Percentiles rank a stretch among this genome's conserved stretches.
Evolutionary conservation across 2,113 vertebrate species (phyloP).

Genomic region (Tragelaphus strepsiceros): DNA sequence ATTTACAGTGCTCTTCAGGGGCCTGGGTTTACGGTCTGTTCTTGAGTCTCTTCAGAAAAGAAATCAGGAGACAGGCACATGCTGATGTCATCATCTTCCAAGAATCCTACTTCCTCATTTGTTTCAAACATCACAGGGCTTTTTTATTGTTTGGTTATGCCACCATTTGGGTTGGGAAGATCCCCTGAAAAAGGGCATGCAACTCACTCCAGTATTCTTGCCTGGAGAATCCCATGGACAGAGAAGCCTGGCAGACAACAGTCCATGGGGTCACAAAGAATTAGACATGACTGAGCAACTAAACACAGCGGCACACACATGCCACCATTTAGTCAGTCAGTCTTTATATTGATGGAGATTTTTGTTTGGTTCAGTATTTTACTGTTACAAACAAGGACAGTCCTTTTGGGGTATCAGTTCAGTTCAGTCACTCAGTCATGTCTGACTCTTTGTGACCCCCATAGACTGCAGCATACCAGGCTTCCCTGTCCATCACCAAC

Average conservation of each 20-base stretch:
- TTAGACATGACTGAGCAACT: neutral
- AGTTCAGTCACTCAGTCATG: neutral
- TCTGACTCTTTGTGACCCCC: neutral
- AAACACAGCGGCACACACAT: neutral
- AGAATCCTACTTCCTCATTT: neutral
- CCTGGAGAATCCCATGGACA: neutral
- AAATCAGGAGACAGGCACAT: neutral
- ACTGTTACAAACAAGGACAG: neutral
- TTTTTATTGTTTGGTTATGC: neutral
- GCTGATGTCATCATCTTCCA: neutral
- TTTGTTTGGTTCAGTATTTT: neutral
- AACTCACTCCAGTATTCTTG: neutral
- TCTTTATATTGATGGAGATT: neutral
- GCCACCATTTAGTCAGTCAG: neutral
- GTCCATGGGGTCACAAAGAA: neutral
- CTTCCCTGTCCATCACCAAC: neutral
- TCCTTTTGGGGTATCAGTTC: neutral
- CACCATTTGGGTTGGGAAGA: neutral
- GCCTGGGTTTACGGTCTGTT: neutral
- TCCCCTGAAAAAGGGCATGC: neutral
- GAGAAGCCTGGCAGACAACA: neutral
- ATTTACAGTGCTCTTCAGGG: neutral
- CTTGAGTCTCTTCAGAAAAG: neutral
- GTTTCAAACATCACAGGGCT: neutral
- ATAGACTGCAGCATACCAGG: neutral